Conservation (phyloP, 2,888 invertebrate genomes). For the Volucella zonaria region DNA sequence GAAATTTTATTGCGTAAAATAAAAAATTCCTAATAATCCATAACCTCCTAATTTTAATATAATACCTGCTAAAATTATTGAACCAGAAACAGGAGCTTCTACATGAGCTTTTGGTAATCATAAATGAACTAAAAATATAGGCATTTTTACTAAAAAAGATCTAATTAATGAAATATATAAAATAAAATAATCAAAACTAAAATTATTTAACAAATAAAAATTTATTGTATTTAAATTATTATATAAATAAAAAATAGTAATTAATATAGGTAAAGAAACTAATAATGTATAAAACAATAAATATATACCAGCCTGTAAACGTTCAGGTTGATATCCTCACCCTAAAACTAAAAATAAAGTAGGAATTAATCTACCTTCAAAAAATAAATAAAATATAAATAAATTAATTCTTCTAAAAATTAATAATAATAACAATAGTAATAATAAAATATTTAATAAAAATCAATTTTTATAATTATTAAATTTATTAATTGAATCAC, state of each 20-base stretch:
- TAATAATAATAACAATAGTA: slow-evolving; percentile 84
- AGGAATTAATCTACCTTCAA: slow-evolving; percentile 87
- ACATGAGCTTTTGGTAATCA: slow-evolving; percentile 90
- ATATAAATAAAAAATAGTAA: slow-evolving; percentile 78
- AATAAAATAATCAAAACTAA: slow-evolving; percentile 80
- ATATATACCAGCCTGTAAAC: slow-evolving; percentile 86
- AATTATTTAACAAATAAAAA: slow-evolving; percentile 84
- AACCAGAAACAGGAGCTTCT: slow-evolving; percentile 88
- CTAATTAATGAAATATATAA: slow-evolving; percentile 85
- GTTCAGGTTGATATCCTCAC: slow-evolving; percentile 88
- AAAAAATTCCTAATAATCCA: too few relatives aligned
- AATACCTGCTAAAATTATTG: slow-evolving; percentile 89
- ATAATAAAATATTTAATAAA: slow-evolving; percentile 84
- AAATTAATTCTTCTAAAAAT: slow-evolving; percentile 85
- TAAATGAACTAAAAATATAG: slow-evolving; percentile 88
- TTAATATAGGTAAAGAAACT: slow-evolving; percentile 84
- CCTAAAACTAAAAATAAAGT: slow-evolving; percentile 87
- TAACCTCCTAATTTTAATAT: too few relatives aligned
- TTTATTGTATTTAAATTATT: slow-evolving; percentile 83
- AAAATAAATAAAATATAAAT: slow-evolving; percentile 88
- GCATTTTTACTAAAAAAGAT: slow-evolving; percentile 89
- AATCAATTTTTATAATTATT: slow-evolving; percentile 84
- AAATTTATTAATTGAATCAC: slow-evolving; percentile 83
- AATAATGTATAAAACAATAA: slow-evolving; percentile 88
- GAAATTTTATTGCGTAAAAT: too few relatives aligned